These are phyloP conservation scores for Aotus griseimembra DNA, from an alignment of 2,797 vertebrate genomes.

Conservation along the genomic window DNA sequence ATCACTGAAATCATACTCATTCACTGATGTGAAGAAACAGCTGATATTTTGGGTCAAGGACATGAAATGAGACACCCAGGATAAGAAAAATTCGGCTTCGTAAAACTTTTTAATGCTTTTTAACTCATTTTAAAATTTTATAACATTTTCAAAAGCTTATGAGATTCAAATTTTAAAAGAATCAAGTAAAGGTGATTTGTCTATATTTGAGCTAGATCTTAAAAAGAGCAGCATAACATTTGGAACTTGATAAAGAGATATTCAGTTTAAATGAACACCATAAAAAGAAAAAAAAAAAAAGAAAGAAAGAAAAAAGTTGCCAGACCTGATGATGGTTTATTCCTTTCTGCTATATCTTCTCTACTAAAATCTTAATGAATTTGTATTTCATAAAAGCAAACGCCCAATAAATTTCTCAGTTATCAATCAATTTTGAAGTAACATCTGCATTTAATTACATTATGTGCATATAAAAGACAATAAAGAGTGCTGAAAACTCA, in stretches of 20 bases:
- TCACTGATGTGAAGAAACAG: neutral
- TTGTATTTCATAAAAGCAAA: neutral
- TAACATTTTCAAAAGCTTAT: neutral
- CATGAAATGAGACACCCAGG: neutral
- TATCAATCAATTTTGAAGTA: neutral
- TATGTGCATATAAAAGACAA: neutral
- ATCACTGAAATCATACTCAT: neutral
- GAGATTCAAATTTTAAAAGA: neutral
- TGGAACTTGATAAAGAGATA: neutral
- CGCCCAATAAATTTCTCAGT: neutral
- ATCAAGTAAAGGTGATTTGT: neutral
- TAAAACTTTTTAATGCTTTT: neutral
- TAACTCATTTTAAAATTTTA: neutral
- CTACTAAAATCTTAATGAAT: neutral
- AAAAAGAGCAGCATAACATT: neutral
- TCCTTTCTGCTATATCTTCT: neutral
- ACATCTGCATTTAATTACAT: neutral
- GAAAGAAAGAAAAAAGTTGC: neutral
- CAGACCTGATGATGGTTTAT: neutral
- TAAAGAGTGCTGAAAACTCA: neutral
- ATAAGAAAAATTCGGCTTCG: neutral
- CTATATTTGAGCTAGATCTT: neutral
- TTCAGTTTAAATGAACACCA: neutral
- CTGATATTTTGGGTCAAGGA: neutral
- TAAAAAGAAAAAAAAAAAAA: neutral